Base-by-base conservation (phyloP, 2,113 vertebrate species). In the Vidua chalybeata region DNA sequence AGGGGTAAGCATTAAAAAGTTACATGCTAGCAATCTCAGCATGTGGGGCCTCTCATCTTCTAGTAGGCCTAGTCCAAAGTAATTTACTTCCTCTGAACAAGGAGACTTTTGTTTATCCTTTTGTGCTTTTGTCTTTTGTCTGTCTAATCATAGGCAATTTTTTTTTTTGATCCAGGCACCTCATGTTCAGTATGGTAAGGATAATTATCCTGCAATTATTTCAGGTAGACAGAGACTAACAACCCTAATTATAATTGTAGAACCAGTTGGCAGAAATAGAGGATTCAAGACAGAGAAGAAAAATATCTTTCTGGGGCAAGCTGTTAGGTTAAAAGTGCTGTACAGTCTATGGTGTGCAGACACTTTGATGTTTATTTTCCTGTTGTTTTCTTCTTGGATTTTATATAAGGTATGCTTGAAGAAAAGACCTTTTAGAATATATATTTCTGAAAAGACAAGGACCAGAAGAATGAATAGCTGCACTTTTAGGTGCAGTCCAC, bases 181-280 rank as follows among this genome's bases (percentile, higher is more conserved):
- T 94, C 54, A 30, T 76, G 6, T 56, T 87, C 33, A 37, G 39
- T 19, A 64, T 76, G 24, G 62, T 52, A 90, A 76, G 62, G 54
- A 41, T 83, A 90, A 88, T 90, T 93, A 80, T 56, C 48, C 37
- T 54, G 51, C 30, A 83, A 79, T 95, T 93, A 94, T 80, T 79
- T 75, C 79, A 72, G 49, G 80, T 85, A 91, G 58, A 26, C 35
- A 83, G 66, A 79, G 48, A 88, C 33, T 72, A 92, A 67, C 15
- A 75, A 67, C 10, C 7, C 20, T 82, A 59, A 90, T 85, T 88
- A 72, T 63, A 75, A 31, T n/a, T 71, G 28, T 79, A 88, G 66
- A 67, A 68, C 45, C 28, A 52, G 7, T 31, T 92, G 83, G 52
- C 85, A 94, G 63, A 90, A 85, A 68, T 3, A 75, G 48, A 85